Evolutionary conservation across 2,888 invertebrate species (phyloP).

Genomic region (Operophtera brumata): DNA sequence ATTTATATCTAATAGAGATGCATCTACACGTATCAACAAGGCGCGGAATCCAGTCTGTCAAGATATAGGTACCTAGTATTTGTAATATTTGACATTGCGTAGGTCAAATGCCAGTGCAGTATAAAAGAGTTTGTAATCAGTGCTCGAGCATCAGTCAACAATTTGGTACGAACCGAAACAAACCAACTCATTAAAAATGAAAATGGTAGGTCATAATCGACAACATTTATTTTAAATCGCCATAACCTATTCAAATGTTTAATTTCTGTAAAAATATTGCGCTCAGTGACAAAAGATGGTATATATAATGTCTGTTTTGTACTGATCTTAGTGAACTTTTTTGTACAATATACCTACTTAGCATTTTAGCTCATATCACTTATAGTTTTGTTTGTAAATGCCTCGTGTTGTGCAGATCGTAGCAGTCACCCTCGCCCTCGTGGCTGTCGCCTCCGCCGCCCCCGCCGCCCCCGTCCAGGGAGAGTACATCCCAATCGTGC

Average conservation of each 20-base stretch:
- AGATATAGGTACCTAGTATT: not conserved
- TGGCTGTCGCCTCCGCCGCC: slow-evolving; percentile 46
- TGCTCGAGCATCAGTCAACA: slow-evolving; percentile 62
- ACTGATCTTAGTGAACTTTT: too few species aligned
- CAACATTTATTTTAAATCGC: too few species aligned
- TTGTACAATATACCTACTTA: too few species aligned
- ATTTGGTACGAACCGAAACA: slow-evolving; percentile 53
- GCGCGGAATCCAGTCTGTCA: slow-evolving; percentile 11
- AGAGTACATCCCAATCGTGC: slow-evolving; percentile 46
- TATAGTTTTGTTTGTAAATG: too few species aligned
- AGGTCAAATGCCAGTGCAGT: slow-evolving; percentile 51
- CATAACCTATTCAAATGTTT: too few species aligned
- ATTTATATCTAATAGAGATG: too few species aligned
- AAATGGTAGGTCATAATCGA: slow-evolving; percentile 56
- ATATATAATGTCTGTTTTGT: too few species aligned
- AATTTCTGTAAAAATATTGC: too few species aligned
- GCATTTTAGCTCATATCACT: too few species aligned
- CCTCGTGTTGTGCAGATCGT: slow-evolving; percentile 33
- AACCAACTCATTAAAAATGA: slow-evolving; percentile 60
- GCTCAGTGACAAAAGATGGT: too few species aligned
- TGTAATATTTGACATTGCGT: slow-evolving; percentile 54
- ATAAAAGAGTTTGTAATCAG: slow-evolving; percentile 66
- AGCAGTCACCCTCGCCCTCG: slow-evolving; percentile 55
- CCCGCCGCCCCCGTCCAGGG: slow-evolving; percentile 25
- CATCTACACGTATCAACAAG: not conserved